Base-by-base conservation (phyloP, 2,113 vertebrate genomes). In the Poicephalus gulielmi region DNA sequence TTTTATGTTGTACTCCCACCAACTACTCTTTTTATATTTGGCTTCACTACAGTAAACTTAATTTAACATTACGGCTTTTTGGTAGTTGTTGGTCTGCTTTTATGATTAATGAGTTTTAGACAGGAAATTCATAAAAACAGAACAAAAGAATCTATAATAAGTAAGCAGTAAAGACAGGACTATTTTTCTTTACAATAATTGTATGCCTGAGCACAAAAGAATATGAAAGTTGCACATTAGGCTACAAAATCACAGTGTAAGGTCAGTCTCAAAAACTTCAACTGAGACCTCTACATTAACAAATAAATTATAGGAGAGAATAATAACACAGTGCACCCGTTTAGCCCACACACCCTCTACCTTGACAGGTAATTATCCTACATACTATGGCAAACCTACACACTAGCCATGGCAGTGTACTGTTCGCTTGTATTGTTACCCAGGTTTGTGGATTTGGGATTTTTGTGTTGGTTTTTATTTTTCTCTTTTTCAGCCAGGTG, bases 1-100 rank as follows among this genome's bases (percentile, higher is more conserved):
- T 85, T 95, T 93, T 84, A 95, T 96, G 88, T 35, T 89, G 31
- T 59, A 90, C 86, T 96, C 92, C 94, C 68, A 96, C 88, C 30
- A 37, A 82, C 57, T 57, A 95, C 83, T 73, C 86, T 91, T 95
- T 95, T 94, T 95, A 88, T 93, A 95, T 95, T 91, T 94, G 90
- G 90, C 86, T 96, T 94, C 92, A 92, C 83, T 94, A 92, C 81
- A 95, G 94, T 96, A 94, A 96, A 95, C 83, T 86, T 95, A 94
- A 97, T 92, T 94, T 93, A 95, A 88, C 73, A 92, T 86, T 68
- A 93, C 0, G 0, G 67, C 60, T 80, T 90, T 85, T 95, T 88
- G 69, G 88, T 95, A 79, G 88, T 64, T 95, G 80, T 94, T 94
- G 83, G 81, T 95, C 88, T 95, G 66, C 73, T 94, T 87, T 94